Base-by-base conservation (phyloP, 2,797 vertebrate species). In the Propithecus deckenii region DNA sequence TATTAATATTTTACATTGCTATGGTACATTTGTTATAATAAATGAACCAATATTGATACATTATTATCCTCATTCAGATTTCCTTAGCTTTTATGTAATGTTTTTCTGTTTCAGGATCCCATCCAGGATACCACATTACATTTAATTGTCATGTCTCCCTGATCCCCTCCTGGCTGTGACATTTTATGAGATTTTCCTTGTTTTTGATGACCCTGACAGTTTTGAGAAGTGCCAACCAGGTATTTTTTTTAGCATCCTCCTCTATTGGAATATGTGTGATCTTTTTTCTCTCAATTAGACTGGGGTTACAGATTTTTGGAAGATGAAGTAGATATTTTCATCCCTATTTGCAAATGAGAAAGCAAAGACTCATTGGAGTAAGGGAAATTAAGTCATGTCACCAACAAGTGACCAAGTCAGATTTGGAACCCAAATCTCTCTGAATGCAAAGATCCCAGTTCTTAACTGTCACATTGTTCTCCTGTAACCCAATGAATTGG, bases 341-440 rank as follows among this genome's bases (percentile, higher is more conserved):
- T 61, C 5, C 8, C 91, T 4, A 50, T 71, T 92, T 95, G 32
- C 32, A 95, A 90, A 67, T 88, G 30, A 94, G 35, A 72, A 97
- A 91, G 89, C 20, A 71, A 85, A 79, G 46, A 38, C 23, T 22
- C 43, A 30, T 20, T 63, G 28, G 22, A 94, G 78, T 95, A 71
- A 91, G 43, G 25, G 22, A 5, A 89, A 94, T 95, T 61, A 61
- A 93, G 12, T 46, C 20, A 41, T 50, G 5, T 46, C 38, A 41
- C 61, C 18, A 93, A 65, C 52, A 79, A 85, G 57, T 72, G 22
- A 83, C 18, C 10, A 38, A 72, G 41, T 38, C 61, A 95, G 9
- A 18, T 79, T 72, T 91, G 69, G 72, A 91, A 86, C 2, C 9
- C 25, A 91, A 14, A 35, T 83, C 32, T 96, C 69, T 86, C 50